Base-by-base conservation (phyloP, 2,797 vertebrate genomes). In the Thamnophis elegans region DNA sequence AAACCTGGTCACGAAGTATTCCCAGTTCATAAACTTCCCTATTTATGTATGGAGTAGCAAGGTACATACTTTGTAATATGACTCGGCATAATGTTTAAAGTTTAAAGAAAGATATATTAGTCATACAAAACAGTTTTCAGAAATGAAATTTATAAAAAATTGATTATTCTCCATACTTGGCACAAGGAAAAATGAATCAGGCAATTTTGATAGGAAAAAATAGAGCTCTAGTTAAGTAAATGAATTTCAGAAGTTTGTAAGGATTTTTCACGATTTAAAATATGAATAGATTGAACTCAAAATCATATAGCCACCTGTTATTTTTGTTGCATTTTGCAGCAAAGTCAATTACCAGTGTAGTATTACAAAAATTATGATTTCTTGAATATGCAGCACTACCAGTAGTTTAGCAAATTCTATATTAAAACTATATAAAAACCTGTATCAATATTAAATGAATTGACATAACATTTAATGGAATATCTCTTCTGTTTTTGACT, bases 21-120 rank as follows among this genome's bases (percentile, higher is more conserved):
- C 99, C 0, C 99, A 99, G 96, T 99, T 99, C 97, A 99, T 99
- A 95, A 99, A 99, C 97, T 99, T 99, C 95, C 99, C 99, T 82
- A 99, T 99, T 94, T 99, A 99, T 0, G 98, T 99, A 28, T 99
- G 99, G 99, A 99, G 99, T 97, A 99, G 99, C 97, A 99, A 99
- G 98, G 99, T 99, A 95, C 97, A 94, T 92, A 12, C 16, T 0
- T 87, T 47, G 56, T 51, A 78, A 59, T 73, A 28, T 0, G 2
- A 32, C 13, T 47, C 4, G 20, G 36, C 87, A 47, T 56, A 58
- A 56, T 53, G 1, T 9, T 51, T n/a, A 92, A 42, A 92, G 3
- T 62, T 42, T 42, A 51, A 51, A 51, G 14, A 18, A 42, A 26
- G 7, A 59, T 16, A 16, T 53, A 54, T 85, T 18, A 85, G n/a